Evolutionary conservation across 2,797 vertebrate species (phyloP), one percentile per base, ranked within the genome.

Genomic region (Leucoraja ocellata): DNA sequence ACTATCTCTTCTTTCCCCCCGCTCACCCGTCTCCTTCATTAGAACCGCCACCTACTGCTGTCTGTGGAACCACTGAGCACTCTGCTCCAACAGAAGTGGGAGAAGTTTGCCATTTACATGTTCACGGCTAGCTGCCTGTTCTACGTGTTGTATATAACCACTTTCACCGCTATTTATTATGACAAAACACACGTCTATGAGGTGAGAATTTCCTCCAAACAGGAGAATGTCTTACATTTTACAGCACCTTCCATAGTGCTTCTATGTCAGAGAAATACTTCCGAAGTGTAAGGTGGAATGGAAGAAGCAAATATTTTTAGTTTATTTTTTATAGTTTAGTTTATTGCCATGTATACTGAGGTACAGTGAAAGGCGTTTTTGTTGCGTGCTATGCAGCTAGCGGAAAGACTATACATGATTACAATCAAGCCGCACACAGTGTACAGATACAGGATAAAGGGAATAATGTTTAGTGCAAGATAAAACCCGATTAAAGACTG

Each of bases 11-110:
- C 4, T 58, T 28, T 58, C 21, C 80, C 25, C 11, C 63, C 36
- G 4, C 4, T n/a, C 1, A 5, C 58, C n/a, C 46, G 46, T 54
- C 46, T 54, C 46, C 71, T 10, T 91, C 13, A 7, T n/a, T 54
- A 92, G 90, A 92, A 92, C 90, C 39, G 90, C 2, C 90, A 92
- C 32, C 5, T 28, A 23, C 16, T 92, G 90, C 71, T 92, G 11
- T 74, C 71, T 13, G 90, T 54, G 68, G 90, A 92, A 28, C 90
- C 90, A 1, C 11, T 92, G 71, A 92, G n/a, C 90, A 76, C 90
- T 1, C 13, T 92, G 4, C 90, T 92, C 11, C 23, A 92, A 28
- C 36, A 92, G 39, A 92, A 92, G 23, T 92, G 90, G 90, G 3
- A 46, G 23, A 76, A 14, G 54, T 92, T 92, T 92, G 90, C 65